Percentiles rank a stretch among this genome's conserved stretches.
These are phyloP conservation scores for Periophthalmus magnuspinnatus DNA, from an alignment of 2,797 vertebrate species.

Conservation along the genomic window DNA sequence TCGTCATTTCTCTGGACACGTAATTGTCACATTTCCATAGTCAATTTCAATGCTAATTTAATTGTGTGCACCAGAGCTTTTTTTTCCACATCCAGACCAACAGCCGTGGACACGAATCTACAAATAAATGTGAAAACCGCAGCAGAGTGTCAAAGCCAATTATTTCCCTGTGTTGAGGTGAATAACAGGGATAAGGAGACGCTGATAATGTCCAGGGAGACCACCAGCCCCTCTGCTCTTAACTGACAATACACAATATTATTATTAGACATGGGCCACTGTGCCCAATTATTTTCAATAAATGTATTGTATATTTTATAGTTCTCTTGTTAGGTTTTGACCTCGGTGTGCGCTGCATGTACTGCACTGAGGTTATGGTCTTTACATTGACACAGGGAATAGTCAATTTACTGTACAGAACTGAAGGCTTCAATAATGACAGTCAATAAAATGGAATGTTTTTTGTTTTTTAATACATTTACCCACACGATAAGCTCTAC, in stretches of 20 bases:
- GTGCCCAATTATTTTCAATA: neutral
- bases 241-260: neutral
- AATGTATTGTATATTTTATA: neutral
- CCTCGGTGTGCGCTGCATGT: neutral
- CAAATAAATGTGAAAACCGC: neutral
- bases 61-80: neutral
- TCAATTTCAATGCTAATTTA: neutral
- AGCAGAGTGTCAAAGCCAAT: neutral
- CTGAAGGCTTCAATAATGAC: neutral
- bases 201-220: neutral
- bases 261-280: neutral
- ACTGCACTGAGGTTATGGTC: neutral
- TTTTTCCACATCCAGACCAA: neutral
- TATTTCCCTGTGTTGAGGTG: neutral
- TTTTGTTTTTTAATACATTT: too few species aligned
- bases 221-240: neutral
- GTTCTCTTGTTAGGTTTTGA: neutral
- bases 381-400: neutral
- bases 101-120: neutral
- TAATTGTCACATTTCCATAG: neutral
- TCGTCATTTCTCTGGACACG: neutral
- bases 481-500: too few species aligned
- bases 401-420: neutral
- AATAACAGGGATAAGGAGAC: neutral
- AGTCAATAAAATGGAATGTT: too few species aligned